Percentiles rank a stretch among this genome's conserved stretches.
Conservation (phyloP, 1,140 invertebrate genomes). For the Hycleus cichorii region DNA sequence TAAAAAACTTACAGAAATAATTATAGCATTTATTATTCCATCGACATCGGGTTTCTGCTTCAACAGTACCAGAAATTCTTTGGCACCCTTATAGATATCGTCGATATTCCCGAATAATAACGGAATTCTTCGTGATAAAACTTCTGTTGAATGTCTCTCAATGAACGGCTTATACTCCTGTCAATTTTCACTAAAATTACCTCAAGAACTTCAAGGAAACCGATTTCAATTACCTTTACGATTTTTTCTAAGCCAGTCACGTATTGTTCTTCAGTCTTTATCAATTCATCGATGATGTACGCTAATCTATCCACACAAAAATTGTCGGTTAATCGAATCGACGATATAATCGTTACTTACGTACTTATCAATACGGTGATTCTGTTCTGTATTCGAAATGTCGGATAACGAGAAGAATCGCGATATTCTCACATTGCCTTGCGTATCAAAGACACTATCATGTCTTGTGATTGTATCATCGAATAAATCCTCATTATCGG, state of each 20-base stretch:
- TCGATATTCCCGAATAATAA: background rate
- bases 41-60: no score
- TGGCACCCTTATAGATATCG: background rate
- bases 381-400: no score
- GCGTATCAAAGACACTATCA: no score
- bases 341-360: no score
- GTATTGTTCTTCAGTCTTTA: background rate
- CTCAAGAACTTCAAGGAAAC: background rate
- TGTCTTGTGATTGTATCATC: no score
- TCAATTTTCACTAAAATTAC: background rate
- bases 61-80: background rate
- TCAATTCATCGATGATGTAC: background rate
- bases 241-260: background rate
- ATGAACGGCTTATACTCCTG: background rate
- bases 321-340: no score
- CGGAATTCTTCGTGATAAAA: background rate
- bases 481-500: no score
- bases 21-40: no score
- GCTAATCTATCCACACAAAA: no score
- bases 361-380: no score
- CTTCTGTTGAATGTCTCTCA: background rate
- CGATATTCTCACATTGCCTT: no score
- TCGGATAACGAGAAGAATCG: no score
- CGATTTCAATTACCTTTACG: background rate
- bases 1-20: background rate